Evolutionary conservation across 2,797 vertebrate species (phyloP), one percentile per base, ranked within the genome.

Genomic region (Ceryle rudis): DNA sequence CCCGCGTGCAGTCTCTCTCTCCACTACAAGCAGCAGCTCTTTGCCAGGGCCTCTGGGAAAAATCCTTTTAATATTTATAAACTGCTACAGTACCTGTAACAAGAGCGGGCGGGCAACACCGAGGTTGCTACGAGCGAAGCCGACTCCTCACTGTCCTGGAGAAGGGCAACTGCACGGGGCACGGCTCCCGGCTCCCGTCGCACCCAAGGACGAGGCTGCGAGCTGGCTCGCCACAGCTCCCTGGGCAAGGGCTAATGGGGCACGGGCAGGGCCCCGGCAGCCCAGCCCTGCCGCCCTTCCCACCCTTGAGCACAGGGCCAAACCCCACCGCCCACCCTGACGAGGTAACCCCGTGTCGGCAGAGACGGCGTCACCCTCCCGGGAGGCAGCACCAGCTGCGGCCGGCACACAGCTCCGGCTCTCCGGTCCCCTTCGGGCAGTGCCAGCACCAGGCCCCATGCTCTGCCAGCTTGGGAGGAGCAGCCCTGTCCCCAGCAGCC

Each of bases 31-130:
- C 49, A 92, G 89, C 58, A 83, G 81, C 60, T 91, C 72, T 94
- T 81, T 96, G 72, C 89, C 73, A 69, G 84, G 88, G 94, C 91
- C 89, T 91, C 96, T 92, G 91, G 83, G 92, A 97, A 78, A 90
- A 94, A 94, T 88, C 92, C 66, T 65, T 97, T 97, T 90, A 97
- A 97, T 97, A 97, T 98, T 97, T 94, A 98, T 97, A 78, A 91
- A 65, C 89, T 0, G 5, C 94, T 77, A 75, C 82, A 41, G 92
- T 65, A 90, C 89, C 94, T 70, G 77, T 74, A 95, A 95, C 75
- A 25, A 49, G 91, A 96, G 69, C 84, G 84, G 93, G 80, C 61
- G 25, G 74, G 73, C 16, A 80, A 69, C 0, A 6, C 94, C 66
- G 47, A 39, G 60, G 75, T 80, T 93, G 72, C 83, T 97, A 90